Evolutionary conservation across 2,113 vertebrate genomes (phyloP).

Genomic region (Oncorhynchus nerka): DNA sequence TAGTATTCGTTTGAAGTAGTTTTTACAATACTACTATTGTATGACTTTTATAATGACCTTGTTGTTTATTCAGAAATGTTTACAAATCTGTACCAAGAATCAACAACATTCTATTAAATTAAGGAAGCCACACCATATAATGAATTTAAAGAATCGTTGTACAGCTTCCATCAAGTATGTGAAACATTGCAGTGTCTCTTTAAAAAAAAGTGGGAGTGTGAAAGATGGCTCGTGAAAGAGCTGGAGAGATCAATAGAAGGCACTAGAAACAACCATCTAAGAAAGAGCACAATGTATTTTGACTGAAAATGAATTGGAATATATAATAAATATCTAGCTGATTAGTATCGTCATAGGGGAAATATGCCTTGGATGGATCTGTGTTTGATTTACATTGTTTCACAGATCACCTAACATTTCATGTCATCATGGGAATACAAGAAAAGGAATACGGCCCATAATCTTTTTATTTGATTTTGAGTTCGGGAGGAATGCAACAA

Average conservation of each 20-base stretch:
- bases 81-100: too few relatives aligned
- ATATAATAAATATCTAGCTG: constrained; percentile 49
- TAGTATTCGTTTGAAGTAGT: too few relatives aligned
- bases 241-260: constrained; percentile 72
- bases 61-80: too few relatives aligned
- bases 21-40: too few relatives aligned
- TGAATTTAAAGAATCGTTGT: too few relatives aligned
- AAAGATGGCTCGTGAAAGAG: constrained; percentile 28
- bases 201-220: constrained; percentile 27
- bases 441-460: constrained; percentile 41
- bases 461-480: constrained; percentile 48
- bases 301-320: constrained; percentile 51
- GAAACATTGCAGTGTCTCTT: constrained; percentile 70
- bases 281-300: too few relatives aligned
- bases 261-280: constrained; percentile 61
- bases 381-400: constrained; percentile 46
- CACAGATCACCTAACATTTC: constrained; percentile 38
- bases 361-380: constrained; percentile 54
- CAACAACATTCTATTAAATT: too few relatives aligned
- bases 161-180: not conserved
- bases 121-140: too few relatives aligned
- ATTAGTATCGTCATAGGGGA: constrained; percentile 45
- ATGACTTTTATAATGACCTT: too few relatives aligned
- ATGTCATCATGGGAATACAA: constrained; percentile 55
- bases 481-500: constrained; percentile 56